Percentiles rank a stretch among this genome's conserved stretches.
phyloP scores from a whole-genome alignment of 1,140 invertebrate species.

The Batillaria attramentaria region DNA sequence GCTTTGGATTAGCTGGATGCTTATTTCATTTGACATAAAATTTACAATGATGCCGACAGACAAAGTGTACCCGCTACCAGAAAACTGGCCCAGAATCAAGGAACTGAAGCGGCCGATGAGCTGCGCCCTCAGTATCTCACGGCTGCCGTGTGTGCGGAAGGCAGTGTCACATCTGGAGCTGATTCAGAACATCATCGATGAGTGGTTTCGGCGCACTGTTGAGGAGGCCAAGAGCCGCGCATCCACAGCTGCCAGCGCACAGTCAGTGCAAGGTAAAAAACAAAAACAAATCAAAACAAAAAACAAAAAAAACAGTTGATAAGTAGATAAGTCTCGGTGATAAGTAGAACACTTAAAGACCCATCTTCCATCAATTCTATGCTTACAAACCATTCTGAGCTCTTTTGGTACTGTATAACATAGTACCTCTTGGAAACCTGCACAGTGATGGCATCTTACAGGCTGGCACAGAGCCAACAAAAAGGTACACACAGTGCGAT shows the following conservation, averaged over 20 bases:
- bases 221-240: conserved; percentile 45
- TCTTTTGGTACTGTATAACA: no score
- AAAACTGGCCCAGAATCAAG: conserved; percentile 64
- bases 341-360: no score
- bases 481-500: no score
- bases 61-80: conserved; percentile 58
- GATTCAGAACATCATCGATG: conserved; percentile 68
- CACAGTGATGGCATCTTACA: no score
- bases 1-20: background rate
- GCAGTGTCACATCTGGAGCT: conserved; percentile 68
- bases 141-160: conserved; percentile 67
- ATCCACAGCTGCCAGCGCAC: conserved; percentile 14
- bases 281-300: no score
- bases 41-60: conserved; percentile 48
- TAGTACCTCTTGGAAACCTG: no score
- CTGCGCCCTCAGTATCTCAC: conserved; percentile 60
- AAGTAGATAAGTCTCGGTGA: no score
- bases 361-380: no score
- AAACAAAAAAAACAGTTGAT: no score
- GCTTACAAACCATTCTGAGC: no score
- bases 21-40: background rate
- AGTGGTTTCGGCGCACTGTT: conserved; percentile 61
- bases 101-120: conserved; percentile 57
- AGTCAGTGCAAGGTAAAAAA: conserved; percentile 30
- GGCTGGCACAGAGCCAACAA: no score